A percentile compares a stretch with the other conserved stretches of the same genome.
phyloP scores from a whole-genome alignment of 2,797 vertebrate species.

The Balearica regulorum region DNA sequence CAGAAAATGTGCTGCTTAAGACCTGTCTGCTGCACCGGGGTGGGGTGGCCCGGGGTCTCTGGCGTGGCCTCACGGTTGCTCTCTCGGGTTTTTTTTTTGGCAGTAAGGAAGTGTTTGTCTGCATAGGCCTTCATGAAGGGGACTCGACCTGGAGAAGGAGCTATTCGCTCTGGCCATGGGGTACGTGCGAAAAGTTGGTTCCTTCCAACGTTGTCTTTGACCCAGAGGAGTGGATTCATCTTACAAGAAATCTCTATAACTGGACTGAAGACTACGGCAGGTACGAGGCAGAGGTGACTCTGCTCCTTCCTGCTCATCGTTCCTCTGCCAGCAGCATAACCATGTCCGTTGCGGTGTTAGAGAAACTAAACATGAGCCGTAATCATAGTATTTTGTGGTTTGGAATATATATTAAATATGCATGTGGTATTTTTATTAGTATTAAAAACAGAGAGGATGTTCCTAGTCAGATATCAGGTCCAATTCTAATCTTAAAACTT shows the following conservation, averaged over 20 bases:
- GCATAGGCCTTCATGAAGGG: slow-evolving; percentile 91
- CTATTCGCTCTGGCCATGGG: slow-evolving; percentile 90
- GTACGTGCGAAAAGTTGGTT: slow-evolving; percentile 90
- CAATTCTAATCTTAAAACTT: neutral
- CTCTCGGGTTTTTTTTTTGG: neutral
- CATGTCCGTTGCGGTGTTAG: neutral
- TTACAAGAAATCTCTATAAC: slow-evolving; percentile 87
- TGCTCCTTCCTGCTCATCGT: neutral
- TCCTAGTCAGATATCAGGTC: neutral
- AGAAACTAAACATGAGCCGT: neutral
- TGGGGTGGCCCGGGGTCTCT: rapidly evolving
- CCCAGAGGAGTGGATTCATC: slow-evolving; percentile 84
- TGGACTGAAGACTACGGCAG: slow-evolving; percentile 85
- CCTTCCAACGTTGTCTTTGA: slow-evolving; percentile 78
- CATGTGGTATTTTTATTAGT: neutral
- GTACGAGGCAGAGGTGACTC: slow-evolving; percentile 11
- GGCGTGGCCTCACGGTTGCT: neutral
- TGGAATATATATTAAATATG: neutral
- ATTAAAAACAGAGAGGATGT: neutral
- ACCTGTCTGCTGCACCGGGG: neutral
- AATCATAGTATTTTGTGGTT: neutral
- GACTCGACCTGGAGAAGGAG: slow-evolving; percentile 88
- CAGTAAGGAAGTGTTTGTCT: slow-evolving; percentile 88
- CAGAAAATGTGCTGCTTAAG: neutral
- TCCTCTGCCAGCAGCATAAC: neutral